Evolutionary conservation across 37 sponge, comb jelly and placozoan genomes (phyloP).

Genomic region (Chondrosia reniformis): DNA sequence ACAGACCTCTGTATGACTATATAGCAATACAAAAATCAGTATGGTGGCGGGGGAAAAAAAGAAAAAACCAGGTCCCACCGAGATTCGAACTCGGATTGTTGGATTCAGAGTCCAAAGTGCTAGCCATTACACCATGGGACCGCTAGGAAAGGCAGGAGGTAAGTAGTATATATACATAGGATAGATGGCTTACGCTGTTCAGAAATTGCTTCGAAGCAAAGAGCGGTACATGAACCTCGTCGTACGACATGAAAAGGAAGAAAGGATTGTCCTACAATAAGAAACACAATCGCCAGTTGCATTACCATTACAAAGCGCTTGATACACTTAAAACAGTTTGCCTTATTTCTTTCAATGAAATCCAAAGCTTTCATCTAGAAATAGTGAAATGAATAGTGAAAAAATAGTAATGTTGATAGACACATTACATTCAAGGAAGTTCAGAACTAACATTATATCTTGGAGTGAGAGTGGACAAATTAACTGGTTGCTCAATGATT

Average conservation of each 20-base stretch:
- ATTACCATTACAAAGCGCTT: not conserved
- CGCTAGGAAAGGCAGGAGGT: too few species aligned
- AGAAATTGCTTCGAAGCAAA: slow-evolving; percentile 35
- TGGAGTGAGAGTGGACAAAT: slow-evolving; percentile 46
- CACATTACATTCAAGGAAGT: not conserved
- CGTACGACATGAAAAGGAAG: slow-evolving; percentile 43
- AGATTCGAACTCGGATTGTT: not conserved
- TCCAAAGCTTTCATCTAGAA: slow-evolving; percentile 18
- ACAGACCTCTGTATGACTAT: slow-evolving; percentile 22
- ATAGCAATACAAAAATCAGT: not conserved
- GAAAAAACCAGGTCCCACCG: not conserved
- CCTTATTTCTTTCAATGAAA: slow-evolving; percentile 29
- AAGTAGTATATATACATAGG: not conserved
- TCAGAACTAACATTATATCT: slow-evolving; percentile 32
- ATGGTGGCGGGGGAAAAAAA: not conserved
- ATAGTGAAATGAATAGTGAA: not conserved
- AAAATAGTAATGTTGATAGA: not conserved
- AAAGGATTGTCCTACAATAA: slow-evolving; percentile 35
- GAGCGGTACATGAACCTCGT: slow-evolving; percentile 42
- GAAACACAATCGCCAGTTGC: not conserved
- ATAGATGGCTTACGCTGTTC: not conserved
- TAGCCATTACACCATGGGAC: not conserved
- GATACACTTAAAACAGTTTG: not conserved
- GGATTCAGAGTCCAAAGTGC: not conserved
- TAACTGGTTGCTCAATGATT: slow-evolving; percentile 55